Evolutionary conservation across 1,140 invertebrate genomes (phyloP).

Genomic region (Pteromalus puparum): DNA sequence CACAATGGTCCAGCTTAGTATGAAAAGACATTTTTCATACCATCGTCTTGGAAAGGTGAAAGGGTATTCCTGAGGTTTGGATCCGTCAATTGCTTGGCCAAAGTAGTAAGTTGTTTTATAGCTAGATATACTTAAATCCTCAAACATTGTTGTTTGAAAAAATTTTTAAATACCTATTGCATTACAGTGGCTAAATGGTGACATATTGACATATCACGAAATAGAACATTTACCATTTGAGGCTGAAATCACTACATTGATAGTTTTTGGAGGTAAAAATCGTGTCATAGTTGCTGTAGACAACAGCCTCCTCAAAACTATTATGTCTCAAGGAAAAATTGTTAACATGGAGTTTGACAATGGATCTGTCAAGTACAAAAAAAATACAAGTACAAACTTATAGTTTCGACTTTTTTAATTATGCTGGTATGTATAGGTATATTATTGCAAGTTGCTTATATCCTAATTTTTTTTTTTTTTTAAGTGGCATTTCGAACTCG

Average conservation of each 20-base stretch:
- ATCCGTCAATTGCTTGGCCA: slow-evolving; percentile 90
- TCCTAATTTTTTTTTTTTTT: too few relatives aligned
- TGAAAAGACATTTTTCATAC: slow-evolving; percentile 87
- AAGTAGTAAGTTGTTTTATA: slow-evolving; percentile 83
- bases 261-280: slow-evolving; percentile 84
- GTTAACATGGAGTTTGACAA: slow-evolving; percentile 80
- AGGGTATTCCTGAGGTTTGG: slow-evolving; percentile 90
- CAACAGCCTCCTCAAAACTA: slow-evolving; percentile 90
- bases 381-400: slow-evolving; percentile 87
- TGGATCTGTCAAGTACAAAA: slow-evolving; percentile 83
- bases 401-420: slow-evolving; percentile 98
- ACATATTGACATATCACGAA: slow-evolving; percentile 86
- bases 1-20: slow-evolving; percentile 97
- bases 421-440: slow-evolving; percentile 94
- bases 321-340: slow-evolving; percentile 88
- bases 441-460: slow-evolving; percentile 73
- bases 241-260: slow-evolving; percentile 83
- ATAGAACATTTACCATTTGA: slow-evolving; percentile 98
- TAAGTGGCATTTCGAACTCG: too few relatives aligned
- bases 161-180: background rate
- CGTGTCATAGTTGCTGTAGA: slow-evolving; percentile 94
- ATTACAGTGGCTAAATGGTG: slow-evolving; percentile 91
- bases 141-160: background rate
- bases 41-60: slow-evolving; percentile 82
- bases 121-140: background rate